Evolutionary conservation across 2,797 vertebrate genomes (phyloP), one percentile per base, ranked within the genome.

Genomic region (Channa striata): DNA sequence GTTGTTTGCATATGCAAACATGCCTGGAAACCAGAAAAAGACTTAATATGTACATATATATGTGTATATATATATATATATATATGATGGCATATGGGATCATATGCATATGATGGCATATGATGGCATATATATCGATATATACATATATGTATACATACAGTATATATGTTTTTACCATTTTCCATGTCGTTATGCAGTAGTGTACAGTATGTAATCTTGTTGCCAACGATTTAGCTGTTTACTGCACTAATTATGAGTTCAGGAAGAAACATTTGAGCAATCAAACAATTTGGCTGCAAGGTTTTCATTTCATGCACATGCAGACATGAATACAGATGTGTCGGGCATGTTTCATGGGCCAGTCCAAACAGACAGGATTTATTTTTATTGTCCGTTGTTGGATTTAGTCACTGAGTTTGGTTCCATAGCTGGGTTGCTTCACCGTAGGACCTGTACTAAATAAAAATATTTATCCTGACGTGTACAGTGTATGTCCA

Each of bases 261-360:
- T 64, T 40, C 9, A 87, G 57, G 68, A 80, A 71, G 59, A 25
- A 54, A 71, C 33, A 37, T 50, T 53, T 75, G 47, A 1, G 17
- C 16, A 53, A 30, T 44, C 49, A 74, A 69, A 36, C 49, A 33
- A 65, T 9, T 37, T 70, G 52, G 50, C 33, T 51, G 11, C 19
- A n/a, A 40, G 37, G 43, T 17, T 70, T 43, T 66, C 30, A 59
- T 51, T 30, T 39, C 56, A 54, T 37, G 19, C 42, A 43, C 43
- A 58, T 44, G 63, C 51, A 64, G 36, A 47, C 21, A 16, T 84
- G 65, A 47, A 37, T 52, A 14, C 52, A 50, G 33, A 48, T 62
- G 20, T 44, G 39, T 11, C 20, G 6, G n/a, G 14, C 6, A 25
- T 40, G 11, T 40, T 46, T 62, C 7, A 23, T 7, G 0, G 60